Base-by-base conservation (phyloP, 2,888 invertebrate species). In the Pseudeuparius sepicola region DNA sequence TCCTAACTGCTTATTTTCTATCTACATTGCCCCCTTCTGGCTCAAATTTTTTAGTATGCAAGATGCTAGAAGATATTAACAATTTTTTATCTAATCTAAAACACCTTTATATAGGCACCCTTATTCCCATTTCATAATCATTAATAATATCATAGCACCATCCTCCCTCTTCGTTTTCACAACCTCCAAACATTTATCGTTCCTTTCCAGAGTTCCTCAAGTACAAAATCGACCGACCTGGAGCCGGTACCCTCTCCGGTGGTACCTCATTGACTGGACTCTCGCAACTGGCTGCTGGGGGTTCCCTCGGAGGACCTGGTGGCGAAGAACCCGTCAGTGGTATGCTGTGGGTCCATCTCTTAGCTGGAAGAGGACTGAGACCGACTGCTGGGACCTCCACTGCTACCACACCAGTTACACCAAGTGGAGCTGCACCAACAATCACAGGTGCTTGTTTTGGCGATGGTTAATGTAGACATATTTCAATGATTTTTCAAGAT, bases 341-440 rank as follows among this genome's bases (percentile, higher is more conserved):
- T 4, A 78, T 92, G 70, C 66, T 92, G 4, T 88, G 88, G 85
- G 83, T 92, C 10, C 90, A 92, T 57, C 64, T 92, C 33, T 61
- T 92, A 24, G 88, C 89, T 2, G 92, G 92, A 2, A 75, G 90
- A 42, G 89, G 89, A 4, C 67, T 92, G 9, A 70, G 88, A 49
- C 78, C 86, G 12, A 74, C 78, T 1, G 73, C 78, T 2, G 68
- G 73, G 7, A 68, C 73, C 4, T 70, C 75, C 1, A 75, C 83
- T 0, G 81, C 84, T 3, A 79, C 80, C 0, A 77, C 79, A 4
- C 77, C 78, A 2, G 73, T 77, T 1, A 73, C 73, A 1, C 69
- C 71, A 1, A 64, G 75, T 14, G 64, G 69, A 1, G 62, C 66
- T 1, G 56, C 67, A 2, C 71, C 63, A 7, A 56, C 50, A 31